Evolutionary conservation across 1,140 invertebrate genomes (phyloP).

Genomic region (Berghia stephanieae): DNA sequence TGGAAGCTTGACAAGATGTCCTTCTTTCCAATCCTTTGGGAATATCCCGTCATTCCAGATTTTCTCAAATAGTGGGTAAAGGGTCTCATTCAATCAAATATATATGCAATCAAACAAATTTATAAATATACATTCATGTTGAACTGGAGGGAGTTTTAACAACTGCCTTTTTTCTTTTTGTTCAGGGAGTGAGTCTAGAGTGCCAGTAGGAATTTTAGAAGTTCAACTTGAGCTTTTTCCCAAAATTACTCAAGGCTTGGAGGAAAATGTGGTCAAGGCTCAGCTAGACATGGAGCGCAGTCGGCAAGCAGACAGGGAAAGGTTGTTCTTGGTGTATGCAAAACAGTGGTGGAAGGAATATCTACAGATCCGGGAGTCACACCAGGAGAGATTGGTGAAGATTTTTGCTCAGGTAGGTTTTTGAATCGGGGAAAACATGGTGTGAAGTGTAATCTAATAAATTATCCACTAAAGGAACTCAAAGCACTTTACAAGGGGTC

Average conservation of each 20-base stretch:
- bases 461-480: too few relatives aligned
- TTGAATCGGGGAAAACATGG: not conserved
- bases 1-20: too few relatives aligned
- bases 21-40: too few relatives aligned
- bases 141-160: too few relatives aligned
- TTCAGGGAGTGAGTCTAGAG: conserved; percentile 61
- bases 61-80: too few relatives aligned
- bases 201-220: conserved; percentile 65
- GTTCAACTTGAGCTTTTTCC: conserved; percentile 65
- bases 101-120: too few relatives aligned
- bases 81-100: too few relatives aligned
- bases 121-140: too few relatives aligned
- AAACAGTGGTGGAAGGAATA: conserved; percentile 70
- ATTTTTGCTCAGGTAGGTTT: conserved; percentile 67
- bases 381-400: conserved; percentile 66
- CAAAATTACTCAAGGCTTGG: conserved; percentile 46
- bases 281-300: conserved; percentile 58
- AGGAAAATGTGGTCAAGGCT: conserved; percentile 55
- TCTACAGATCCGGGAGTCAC: conserved; percentile 62
- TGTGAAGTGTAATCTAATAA: too few relatives aligned
- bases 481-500: too few relatives aligned
- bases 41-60: too few relatives aligned
- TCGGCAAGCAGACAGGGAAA: conserved; percentile 62
- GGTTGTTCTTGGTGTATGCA: conserved; percentile 66
- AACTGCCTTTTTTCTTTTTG: conserved; percentile 10